Evolutionary conservation across 2,797 vertebrate species (phyloP).

Genomic region (Sebastes wilsoni): DNA sequence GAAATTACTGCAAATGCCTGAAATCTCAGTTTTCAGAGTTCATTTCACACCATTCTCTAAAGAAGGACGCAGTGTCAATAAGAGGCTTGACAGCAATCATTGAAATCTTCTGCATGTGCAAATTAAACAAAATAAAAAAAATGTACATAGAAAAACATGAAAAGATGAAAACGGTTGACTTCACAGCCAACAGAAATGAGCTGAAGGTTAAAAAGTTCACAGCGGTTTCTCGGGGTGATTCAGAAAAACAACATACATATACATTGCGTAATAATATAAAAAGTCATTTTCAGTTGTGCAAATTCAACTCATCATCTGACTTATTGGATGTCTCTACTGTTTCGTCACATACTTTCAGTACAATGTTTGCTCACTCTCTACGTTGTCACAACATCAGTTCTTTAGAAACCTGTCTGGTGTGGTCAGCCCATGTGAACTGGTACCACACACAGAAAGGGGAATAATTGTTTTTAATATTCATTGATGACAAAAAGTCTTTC

Average conservation of each 20-base stretch:
- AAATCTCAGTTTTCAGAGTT: neutral
- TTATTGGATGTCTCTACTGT: neutral
- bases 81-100: neutral
- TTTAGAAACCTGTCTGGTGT: neutral
- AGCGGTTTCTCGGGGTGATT: neutral
- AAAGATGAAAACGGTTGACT: neutral
- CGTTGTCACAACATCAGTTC: conserved; percentile 18
- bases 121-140: neutral
- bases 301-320: neutral
- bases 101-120: neutral
- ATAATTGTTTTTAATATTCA: neutral
- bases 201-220: neutral
- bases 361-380: conserved; percentile 6
- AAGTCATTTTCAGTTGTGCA: neutral
- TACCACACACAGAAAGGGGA: neutral
- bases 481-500: neutral
- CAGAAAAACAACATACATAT: neutral
- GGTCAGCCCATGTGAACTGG: neutral
- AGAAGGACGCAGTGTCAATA: neutral
- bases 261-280: neutral
- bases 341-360: neutral
- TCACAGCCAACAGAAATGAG: neutral
- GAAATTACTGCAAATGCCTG: neutral
- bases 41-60: neutral
- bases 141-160: neutral